Evolutionary conservation across 2,888 invertebrate species (phyloP), one percentile per base, ranked within the genome.

Genomic region (Brachylomia viminalis): DNA sequence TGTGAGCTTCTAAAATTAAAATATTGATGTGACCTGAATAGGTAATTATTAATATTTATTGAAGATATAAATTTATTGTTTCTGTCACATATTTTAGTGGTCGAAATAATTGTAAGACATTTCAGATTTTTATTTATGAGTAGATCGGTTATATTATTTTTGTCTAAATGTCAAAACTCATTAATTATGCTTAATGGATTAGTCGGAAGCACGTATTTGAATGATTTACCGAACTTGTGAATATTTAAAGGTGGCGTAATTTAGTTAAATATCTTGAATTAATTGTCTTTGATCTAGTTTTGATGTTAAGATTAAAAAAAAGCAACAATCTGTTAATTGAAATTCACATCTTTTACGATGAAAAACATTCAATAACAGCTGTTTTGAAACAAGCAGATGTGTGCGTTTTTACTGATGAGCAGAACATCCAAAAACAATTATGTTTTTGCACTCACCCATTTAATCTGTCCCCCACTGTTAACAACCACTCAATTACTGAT

Each of bases 401-500:
- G 2, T 59, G 23, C 1, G 1, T 23, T 27, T 30, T 69, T 47
- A 70, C 23, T 27, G 61, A 81, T 70, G 54, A 61, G 20, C 20
- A 58, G 49, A 30, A 30, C 38, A 59, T 76, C 33, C 54, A 69
- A 47, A 75, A 72, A 83, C 65, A 72, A 83, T 79, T 67, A 72
- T 23, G 13, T 68, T 79, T 82, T 73, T 64, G 7, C 15, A n/a
- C 23, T 58, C 8, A 45, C 69, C 74, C 73, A 75, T 82, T 86
- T 77, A 80, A 81, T 71, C 13, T 82, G 88, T 84, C 84, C 81
- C 66, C 70, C 65, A 83, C n/a, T 76, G 75, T 74, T 71, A 73
- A 72, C 49, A 67, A 76, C 69, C 82, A 84, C 86, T 91, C 93
- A 94, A 94, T 95, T 94, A 94, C 86, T 86, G 95, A 95, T 95